phyloP scores from a whole-genome alignment of 2,113 vertebrate species.

The Bufo bufo region DNA sequence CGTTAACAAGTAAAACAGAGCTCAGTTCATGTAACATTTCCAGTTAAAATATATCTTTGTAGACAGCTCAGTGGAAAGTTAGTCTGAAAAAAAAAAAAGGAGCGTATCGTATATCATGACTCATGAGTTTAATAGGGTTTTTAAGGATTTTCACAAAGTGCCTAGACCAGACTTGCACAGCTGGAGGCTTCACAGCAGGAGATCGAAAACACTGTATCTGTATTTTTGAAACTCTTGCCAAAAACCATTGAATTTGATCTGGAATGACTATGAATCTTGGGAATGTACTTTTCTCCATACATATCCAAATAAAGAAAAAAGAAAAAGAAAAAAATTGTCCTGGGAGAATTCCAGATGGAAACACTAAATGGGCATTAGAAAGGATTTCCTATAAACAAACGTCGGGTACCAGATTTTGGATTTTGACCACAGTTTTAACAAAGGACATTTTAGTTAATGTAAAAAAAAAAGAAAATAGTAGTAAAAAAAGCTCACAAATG shows the following conservation, averaged over 20 bases:
- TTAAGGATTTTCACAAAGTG: constrained; percentile 84
- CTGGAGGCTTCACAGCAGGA: constrained; percentile 82
- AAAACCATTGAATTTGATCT: constrained; percentile 96
- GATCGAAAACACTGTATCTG: constrained; percentile 82
- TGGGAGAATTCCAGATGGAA: constrained; percentile 92
- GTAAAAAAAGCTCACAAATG: constrained; percentile 25
- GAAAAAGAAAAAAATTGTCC: constrained; percentile 66
- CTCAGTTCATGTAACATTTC: constrained; percentile 57
- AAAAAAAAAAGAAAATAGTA: constrained; percentile 59
- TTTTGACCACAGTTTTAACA: constrained; percentile 73
- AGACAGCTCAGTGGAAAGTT: constrained; percentile 82
- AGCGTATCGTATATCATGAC: constrained; percentile 84
- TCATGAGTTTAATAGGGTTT: constrained; percentile 86
- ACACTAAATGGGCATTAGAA: constrained; percentile 82
- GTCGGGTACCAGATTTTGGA: constrained; percentile 83
- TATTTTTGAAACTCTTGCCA: constrained; percentile 89
- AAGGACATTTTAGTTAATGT: constrained; percentile 71
- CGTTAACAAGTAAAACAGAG: constrained; percentile 28
- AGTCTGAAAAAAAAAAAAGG: constrained; percentile 67
- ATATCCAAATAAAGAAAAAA: constrained; percentile 75
- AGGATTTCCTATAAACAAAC: constrained; percentile 89
- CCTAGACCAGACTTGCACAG: constrained; percentile 81
- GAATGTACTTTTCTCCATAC: constrained; percentile 90
- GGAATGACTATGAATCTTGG: constrained; percentile 95
- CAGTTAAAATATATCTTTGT: constrained; percentile 74